Percentiles rank a stretch among this genome's conserved stretches.
Evolutionary conservation across 2,113 vertebrate species (phyloP).

Genomic region (Dendrocopos noguchii): DNA sequence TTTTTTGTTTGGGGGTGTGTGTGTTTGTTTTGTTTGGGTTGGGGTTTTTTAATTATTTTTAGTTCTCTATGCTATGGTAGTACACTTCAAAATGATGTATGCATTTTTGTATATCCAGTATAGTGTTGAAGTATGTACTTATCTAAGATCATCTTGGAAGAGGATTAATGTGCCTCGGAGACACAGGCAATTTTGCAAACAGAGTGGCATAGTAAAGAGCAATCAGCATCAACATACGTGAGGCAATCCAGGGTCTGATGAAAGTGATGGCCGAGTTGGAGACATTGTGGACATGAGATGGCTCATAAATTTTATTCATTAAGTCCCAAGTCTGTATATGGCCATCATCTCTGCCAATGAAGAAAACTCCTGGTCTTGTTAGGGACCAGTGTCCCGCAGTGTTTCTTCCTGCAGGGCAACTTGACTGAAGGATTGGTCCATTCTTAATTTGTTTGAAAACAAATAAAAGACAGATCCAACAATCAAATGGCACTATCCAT

Average conservation of each 20-base stretch:
- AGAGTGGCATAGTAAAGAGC: not conserved
- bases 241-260: conserved; percentile 81
- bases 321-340: conserved; percentile 93
- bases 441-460: conserved; percentile 65
- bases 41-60: not conserved
- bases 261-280: conserved; percentile 80
- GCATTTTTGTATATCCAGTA: not conserved
- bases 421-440: conserved; percentile 81
- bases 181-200: not conserved
- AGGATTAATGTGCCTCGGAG: not conserved
- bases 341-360: conserved; percentile 88
- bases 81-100: not conserved
- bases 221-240: conserved; percentile 76
- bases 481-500: not conserved
- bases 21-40: no score
- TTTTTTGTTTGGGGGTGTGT: no score
- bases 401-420: conserved; percentile 72
- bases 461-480: not conserved
- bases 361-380: conserved; percentile 88
- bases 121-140: not conserved
- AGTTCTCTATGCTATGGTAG: not conserved
- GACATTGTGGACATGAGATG: conserved; percentile 79
- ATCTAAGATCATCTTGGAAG: not conserved
- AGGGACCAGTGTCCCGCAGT: conserved; percentile 90
- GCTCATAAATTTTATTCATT: conserved; percentile 84